Evolutionary conservation across 2,888 invertebrate genomes (phyloP), one percentile per base, ranked within the genome.

Genomic region (Ametastegia equiseti): DNA sequence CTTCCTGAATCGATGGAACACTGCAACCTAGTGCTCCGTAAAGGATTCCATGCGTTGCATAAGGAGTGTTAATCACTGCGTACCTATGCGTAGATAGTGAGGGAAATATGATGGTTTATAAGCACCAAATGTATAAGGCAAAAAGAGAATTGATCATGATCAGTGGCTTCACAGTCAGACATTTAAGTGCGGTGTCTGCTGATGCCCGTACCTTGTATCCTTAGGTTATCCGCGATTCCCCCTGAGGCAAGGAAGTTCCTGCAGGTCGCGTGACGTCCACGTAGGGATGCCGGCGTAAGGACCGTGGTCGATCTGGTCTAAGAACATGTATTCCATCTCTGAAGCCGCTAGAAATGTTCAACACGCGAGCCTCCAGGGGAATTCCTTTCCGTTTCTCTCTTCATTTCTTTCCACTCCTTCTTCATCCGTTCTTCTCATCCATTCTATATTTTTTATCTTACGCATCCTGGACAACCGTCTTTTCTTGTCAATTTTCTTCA

Each of bases 301-400:
- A 78, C 78, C 63, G 63, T 78, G 78, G 78, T 78, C 60, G 54
- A 60, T 63, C 78, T 60, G 60, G 57, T 27, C 63, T 78, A 78
- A 78, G 63, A 78, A 78, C 78, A 60, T 42, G 27, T 78, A 78
- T 78, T 39, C 60, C 78, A 42, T 78, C 60, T 78, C 81, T 67
- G 57, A 81, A 81, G 82, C 84, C 45, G 78, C 27, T 78, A 85
- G 88, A 90, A 90, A 91, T 90, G 90, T 90, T 88, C 89, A 89
- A 90, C 91, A 91, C 90, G 91, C 90, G 90, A 90, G 65, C 65
- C 91, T 90, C 88, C 88, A 90, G 91, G 90, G 91, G 91, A 90
- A 91, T 91, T 91, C 90, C 88, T 86, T 60, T 60, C 77, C 57
- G 15, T 73, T 63, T 45, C 60, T 27, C 82, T 83, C 82, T 83